Percentiles rank a stretch among this genome's conserved stretches.
phyloP scores from a whole-genome alignment of 2,797 vertebrate species.

The Anolis apletophallus region DNA sequence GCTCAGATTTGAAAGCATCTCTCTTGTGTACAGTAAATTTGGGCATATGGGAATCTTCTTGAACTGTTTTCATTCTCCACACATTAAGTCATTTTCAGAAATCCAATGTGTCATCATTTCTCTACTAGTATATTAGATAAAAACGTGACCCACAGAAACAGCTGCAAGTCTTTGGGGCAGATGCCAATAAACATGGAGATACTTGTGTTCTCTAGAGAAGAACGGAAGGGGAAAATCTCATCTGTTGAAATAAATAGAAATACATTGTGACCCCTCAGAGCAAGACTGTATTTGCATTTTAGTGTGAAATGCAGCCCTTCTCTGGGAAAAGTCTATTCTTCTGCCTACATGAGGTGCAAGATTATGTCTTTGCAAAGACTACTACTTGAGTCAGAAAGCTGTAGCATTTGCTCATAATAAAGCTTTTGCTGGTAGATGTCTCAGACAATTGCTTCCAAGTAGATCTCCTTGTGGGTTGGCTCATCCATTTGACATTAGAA shows the following conservation, averaged over 20 bases:
- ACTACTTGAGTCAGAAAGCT: not conserved
- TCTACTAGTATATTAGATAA: conserved; percentile 38
- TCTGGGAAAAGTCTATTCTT: conserved; percentile 4
- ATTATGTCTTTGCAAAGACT: no score
- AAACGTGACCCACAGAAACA: conserved; percentile 53
- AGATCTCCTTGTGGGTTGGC: not conserved
- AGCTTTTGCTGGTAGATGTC: not conserved
- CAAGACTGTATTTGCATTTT: not conserved
- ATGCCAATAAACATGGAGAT: conserved; percentile 34
- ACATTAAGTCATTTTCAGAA: conserved; percentile 46
- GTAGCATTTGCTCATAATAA: not conserved
- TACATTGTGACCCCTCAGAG: conserved; percentile 9
- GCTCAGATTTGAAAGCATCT: conserved; percentile 5
- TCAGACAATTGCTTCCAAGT: not conserved
- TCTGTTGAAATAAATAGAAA: conserved; percentile 39
- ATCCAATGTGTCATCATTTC: conserved; percentile 41
- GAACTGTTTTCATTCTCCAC: conserved; percentile 45
- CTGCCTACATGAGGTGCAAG: not conserved
- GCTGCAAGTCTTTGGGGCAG: conserved; percentile 44
- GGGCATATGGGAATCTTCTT: conserved; percentile 22
- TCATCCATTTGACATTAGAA: conserved; percentile 11
- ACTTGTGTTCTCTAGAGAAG: conserved; percentile 35
- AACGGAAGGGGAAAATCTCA: conserved; percentile 23
- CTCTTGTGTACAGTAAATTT: not conserved
- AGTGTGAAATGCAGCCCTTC: conserved; percentile 14